Conservation (phyloP, 2,113 vertebrate species). For the Litocranius walleri region DNA sequence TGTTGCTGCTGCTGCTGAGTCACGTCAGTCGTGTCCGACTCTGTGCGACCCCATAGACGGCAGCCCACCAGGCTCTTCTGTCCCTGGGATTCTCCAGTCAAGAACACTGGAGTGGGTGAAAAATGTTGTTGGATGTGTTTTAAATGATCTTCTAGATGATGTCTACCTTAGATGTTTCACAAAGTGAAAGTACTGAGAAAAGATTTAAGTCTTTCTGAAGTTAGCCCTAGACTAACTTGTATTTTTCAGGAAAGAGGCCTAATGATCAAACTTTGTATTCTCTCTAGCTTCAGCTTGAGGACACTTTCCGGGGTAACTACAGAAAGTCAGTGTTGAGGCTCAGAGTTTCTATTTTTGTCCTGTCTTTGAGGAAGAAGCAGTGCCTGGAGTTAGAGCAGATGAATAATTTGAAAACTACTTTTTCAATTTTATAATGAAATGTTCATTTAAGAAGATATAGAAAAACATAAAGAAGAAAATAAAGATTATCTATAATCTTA, state of each 20-base stretch:
- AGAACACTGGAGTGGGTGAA: neutral
- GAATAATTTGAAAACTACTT: neutral
- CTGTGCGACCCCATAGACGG: too few species aligned
- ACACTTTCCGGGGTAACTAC: neutral
- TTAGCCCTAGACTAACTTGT: neutral
- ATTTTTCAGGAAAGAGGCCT: neutral
- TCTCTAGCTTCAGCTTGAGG: neutral
- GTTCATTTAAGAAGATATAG: neutral
- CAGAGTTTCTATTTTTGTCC: neutral
- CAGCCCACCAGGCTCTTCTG: neutral
- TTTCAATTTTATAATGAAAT: slow-evolving; percentile 7
- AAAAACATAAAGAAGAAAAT: neutral
- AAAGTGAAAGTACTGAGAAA: slow-evolving; percentile 2
- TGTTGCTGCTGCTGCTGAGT: neutral
- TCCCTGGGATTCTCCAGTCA: neutral
- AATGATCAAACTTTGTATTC: neutral
- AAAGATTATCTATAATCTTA: neutral
- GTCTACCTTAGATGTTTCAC: neutral
- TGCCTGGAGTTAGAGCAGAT: neutral
- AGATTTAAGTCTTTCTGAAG: neutral
- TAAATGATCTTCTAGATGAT: neutral
- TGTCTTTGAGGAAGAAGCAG: neutral
- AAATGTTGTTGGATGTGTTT: neutral
- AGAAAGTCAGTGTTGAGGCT: neutral
- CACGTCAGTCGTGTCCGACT: rapidly evolving